A percentile compares a stretch with the other conserved stretches of the same genome.
Conservation (phyloP, 2,113 vertebrate genomes). For the Burhinus oedicnemus region DNA sequence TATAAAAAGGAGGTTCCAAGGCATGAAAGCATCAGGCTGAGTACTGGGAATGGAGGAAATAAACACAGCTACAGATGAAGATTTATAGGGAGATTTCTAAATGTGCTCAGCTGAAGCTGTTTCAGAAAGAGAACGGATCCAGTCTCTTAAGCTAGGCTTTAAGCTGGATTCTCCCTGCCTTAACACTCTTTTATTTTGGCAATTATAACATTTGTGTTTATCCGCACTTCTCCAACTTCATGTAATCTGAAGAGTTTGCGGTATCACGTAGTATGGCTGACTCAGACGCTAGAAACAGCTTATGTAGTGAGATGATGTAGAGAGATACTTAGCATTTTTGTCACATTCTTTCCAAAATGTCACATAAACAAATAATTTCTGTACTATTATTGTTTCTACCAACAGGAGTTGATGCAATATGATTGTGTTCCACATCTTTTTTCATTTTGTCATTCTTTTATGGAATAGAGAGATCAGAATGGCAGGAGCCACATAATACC, state of each 20-base stretch:
- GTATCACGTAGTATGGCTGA: background rate
- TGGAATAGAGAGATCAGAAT: background rate
- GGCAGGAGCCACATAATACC: background rate
- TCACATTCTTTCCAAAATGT: background rate
- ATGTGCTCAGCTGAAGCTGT: background rate
- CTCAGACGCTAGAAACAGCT: background rate
- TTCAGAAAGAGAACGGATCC: background rate
- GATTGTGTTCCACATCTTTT: background rate
- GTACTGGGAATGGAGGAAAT: background rate
- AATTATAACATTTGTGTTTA: constrained; percentile 59
- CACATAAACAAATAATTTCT: constrained; percentile 10
- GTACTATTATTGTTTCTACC: background rate
- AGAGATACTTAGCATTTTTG: background rate
- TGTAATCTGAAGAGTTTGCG: constrained; percentile 23
- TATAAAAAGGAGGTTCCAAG: background rate
- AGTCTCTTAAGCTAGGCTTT: background rate
- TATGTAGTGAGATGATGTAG: background rate
- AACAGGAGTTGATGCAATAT: background rate
- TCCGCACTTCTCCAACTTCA: constrained; percentile 6
- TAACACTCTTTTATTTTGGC: constrained; percentile 53
- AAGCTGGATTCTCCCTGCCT: constrained; percentile 10
- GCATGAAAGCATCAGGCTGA: background rate
- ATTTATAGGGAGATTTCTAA: background rate
- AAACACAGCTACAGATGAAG: background rate
- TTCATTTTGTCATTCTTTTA: background rate